phyloP scores from a whole-genome alignment of 2,113 vertebrate species.

The Laticauda colubrina region DNA sequence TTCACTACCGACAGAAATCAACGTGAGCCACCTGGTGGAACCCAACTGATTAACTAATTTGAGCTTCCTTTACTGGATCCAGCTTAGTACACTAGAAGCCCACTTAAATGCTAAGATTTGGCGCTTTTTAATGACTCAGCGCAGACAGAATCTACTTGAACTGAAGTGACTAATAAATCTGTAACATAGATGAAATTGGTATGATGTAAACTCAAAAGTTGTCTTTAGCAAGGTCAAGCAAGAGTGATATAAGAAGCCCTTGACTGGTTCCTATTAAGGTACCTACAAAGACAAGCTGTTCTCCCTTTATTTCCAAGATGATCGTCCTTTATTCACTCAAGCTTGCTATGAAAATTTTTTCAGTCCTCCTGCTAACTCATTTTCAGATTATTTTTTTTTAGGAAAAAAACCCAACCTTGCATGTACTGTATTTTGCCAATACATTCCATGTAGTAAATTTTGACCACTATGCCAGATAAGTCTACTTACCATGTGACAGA shows the following conservation, averaged over 20 bases:
- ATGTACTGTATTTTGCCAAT: constrained; percentile 63
- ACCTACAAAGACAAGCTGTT: constrained; percentile 66
- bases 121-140: constrained; percentile 64
- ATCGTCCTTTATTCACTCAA: constrained; percentile 49
- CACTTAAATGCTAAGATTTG: constrained; percentile 66
- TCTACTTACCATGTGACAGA: constrained; percentile 40
- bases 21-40: constrained; percentile 65
- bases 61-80: constrained; percentile 68
- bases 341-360: constrained; percentile 50
- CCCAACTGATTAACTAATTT: constrained; percentile 33
- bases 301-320: constrained; percentile 45
- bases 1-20: constrained; percentile 92
- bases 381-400: constrained; percentile 12
- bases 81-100: constrained; percentile 73
- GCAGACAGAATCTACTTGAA: constrained; percentile 64
- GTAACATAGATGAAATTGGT: constrained; percentile 72
- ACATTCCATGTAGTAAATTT: constrained; percentile 80
- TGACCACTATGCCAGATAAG: constrained; percentile 34
- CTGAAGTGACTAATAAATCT: constrained; percentile 71
- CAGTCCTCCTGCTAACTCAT: constrained; percentile 44
- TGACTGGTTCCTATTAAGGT: constrained; percentile 49
- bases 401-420: constrained; percentile 9
- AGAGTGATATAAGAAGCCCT: constrained; percentile 46
- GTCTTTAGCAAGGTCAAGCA: constrained; percentile 56
- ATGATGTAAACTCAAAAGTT: constrained; percentile 66